Percentiles rank a stretch among this genome's conserved stretches.
Evolutionary conservation across 2,113 vertebrate species (phyloP).

Genomic region (Lamprotornis superbus): DNA sequence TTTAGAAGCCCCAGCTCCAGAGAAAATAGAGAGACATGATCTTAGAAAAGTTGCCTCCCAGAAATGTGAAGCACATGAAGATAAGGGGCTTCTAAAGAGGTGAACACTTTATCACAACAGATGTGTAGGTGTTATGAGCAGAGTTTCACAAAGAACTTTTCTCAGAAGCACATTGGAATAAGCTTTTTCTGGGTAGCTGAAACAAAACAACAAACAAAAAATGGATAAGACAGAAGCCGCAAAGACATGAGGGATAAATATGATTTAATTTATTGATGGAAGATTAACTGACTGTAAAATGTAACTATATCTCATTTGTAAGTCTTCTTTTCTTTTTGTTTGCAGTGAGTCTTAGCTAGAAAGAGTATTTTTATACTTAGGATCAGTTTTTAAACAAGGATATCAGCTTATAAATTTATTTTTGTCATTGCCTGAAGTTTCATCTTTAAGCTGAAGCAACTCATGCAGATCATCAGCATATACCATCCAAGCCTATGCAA

Average conservation of each 20-base stretch:
- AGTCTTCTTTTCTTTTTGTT: not conserved
- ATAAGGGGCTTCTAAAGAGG: not conserved
- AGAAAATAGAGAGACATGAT: not conserved
- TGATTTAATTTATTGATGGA: not conserved
- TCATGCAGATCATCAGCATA: not conserved
- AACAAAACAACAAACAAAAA: not conserved
- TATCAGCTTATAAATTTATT: not conserved
- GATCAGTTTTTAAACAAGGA: not conserved
- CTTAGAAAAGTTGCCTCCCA: not conserved
- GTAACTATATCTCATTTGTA: not conserved
- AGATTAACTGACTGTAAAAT: not conserved
- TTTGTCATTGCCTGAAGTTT: not conserved
- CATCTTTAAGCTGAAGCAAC: not conserved
- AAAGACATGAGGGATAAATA: not conserved
- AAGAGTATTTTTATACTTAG: not conserved
- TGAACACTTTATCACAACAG: not conserved
- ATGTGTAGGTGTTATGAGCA: not conserved
- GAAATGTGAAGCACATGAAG: not conserved
- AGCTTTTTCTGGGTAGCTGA: not conserved
- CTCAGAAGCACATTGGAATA: not conserved
- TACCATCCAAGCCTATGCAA: accelerated
- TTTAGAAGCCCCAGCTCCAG: not conserved
- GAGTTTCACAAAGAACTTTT: not conserved
- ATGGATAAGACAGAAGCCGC: not conserved
- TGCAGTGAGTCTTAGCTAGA: not conserved